Conservation (phyloP, 2,888 invertebrate species). For the Thera obeliscata region DNA sequence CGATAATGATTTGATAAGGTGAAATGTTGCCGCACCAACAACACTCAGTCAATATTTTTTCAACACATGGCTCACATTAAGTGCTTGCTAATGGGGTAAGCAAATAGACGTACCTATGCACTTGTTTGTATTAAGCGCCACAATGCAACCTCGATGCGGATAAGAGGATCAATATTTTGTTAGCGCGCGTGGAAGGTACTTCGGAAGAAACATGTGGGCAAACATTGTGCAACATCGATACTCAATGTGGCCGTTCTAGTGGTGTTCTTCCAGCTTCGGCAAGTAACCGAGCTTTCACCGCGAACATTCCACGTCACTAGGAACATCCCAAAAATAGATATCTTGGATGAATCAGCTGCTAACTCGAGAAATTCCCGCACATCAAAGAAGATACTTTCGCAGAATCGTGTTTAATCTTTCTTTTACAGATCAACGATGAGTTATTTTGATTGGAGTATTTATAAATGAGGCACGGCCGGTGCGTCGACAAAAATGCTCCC, state of each 20-base stretch:
- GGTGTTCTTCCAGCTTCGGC: conserved; percentile 57
- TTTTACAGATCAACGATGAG: conserved; percentile 40
- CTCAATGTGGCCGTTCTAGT: conserved; percentile 60
- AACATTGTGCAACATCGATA: conserved; percentile 76
- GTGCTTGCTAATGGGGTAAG: conserved; percentile 77
- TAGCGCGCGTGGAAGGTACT: conserved; percentile 65
- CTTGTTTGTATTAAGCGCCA: conserved; percentile 70
- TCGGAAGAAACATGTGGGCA: conserved; percentile 77
- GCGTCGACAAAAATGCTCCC: conserved; percentile 38
- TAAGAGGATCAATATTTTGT: conserved; percentile 83
- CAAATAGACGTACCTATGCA: conserved; percentile 68
- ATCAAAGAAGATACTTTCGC: conserved; percentile 73
- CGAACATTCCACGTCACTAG: conserved; percentile 53
- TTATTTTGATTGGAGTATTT: conserved; percentile 47
- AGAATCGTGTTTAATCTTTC: conserved; percentile 60
- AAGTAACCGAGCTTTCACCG: conserved; percentile 65
- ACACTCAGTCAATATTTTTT: conserved; percentile 73
- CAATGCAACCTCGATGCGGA: conserved; percentile 72
- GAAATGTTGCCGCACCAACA: conserved; percentile 57
- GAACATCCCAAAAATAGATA: conserved; percentile 68
- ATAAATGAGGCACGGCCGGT: conserved; percentile 29
- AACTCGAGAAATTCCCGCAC: conserved; percentile 72
- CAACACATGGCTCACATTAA: conserved; percentile 68
- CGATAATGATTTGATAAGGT: conserved; percentile 70
- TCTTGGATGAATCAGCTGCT: conserved; percentile 72